phyloP scores from a whole-genome alignment of 2,113 vertebrate genomes.

The Sorex araneus region DNA sequence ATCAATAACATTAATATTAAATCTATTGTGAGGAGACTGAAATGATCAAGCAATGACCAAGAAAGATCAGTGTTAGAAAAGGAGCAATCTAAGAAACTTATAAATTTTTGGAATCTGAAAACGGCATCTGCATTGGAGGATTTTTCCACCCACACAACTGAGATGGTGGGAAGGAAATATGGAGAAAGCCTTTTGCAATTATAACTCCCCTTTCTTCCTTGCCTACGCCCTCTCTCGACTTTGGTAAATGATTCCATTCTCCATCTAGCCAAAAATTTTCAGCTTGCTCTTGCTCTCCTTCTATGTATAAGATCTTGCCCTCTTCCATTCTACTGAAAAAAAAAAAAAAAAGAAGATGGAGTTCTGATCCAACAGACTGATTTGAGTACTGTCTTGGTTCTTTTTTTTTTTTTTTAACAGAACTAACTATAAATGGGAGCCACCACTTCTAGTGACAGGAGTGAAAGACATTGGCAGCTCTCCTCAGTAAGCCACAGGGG shows the following conservation, averaged over 20 bases:
- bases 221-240: neutral
- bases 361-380: neutral
- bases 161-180: neutral
- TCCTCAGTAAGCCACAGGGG: constrained; percentile 39
- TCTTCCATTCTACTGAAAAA: neutral
- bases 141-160: too few species aligned
- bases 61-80: neutral
- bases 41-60: neutral
- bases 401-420: neutral
- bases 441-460: constrained; percentile 63
- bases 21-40: constrained; percentile 17
- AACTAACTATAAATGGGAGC: constrained; percentile 35
- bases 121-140: neutral
- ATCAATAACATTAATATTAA: too few species aligned
- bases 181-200: neutral
- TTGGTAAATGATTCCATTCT: neutral
- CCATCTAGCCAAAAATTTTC: neutral
- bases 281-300: too few species aligned
- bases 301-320: neutral
- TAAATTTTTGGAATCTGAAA: neutral
- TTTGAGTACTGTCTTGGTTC: neutral
- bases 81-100: neutral
- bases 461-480: constrained; percentile 60
- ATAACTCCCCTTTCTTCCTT: neutral
- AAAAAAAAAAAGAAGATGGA: neutral